Conservation (phyloP, 2,113 vertebrate species). For the Sclerurus mexicanus region DNA sequence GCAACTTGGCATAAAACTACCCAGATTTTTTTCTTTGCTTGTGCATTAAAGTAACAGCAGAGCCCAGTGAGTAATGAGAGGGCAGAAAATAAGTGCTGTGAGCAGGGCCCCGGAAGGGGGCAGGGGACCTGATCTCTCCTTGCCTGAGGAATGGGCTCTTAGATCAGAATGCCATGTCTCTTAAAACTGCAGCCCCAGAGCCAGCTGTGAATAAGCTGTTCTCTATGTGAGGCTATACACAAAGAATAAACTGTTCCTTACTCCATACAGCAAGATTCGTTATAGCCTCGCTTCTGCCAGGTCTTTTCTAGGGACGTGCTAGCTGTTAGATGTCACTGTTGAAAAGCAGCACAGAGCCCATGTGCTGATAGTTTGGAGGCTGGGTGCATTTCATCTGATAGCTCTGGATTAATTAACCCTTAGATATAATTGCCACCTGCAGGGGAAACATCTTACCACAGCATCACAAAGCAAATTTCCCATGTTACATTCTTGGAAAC, state of each 20-base stretch:
- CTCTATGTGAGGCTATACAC: neutral
- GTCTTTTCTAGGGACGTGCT: neutral
- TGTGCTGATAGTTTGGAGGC: neutral
- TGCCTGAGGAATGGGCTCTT: neutral
- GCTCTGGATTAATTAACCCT: neutral
- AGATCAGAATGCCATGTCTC: neutral
- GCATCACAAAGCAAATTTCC: conserved; percentile 94
- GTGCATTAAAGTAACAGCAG: neutral
- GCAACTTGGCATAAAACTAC: neutral
- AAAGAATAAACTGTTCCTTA: neutral
- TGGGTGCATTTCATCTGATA: neutral
- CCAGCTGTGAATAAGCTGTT: neutral
- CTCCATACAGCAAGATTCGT: neutral
- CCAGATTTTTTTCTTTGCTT: neutral
- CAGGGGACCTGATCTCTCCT: neutral
- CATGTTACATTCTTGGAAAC: conserved; percentile 90
- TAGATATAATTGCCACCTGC: neutral
- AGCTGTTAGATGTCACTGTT: neutral
- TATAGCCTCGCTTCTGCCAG: neutral
- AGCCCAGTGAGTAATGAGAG: neutral
- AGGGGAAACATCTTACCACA: conserved; percentile 74
- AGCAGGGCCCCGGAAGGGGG: neutral
- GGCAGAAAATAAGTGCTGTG: neutral
- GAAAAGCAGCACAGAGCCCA: neutral
- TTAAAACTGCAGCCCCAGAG: neutral